Conservation (phyloP, 1,140 invertebrate genomes). For the Brachionus sp. region DNA sequence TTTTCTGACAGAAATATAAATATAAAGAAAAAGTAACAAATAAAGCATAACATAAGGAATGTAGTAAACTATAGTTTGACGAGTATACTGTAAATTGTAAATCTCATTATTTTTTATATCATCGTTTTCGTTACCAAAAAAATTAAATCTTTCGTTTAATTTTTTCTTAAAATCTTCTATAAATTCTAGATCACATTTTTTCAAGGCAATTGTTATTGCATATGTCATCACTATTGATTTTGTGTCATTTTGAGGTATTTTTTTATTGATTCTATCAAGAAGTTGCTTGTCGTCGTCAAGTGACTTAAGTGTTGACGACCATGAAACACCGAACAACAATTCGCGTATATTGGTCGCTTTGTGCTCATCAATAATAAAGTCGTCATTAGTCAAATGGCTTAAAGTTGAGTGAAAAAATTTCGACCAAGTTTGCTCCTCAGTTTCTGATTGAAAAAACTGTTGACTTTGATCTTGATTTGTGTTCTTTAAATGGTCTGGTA, state of each 20-base stretch:
- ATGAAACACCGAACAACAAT: constrained; percentile 33
- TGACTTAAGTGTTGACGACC: background rate
- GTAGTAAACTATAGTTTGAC: constrained; percentile 37
- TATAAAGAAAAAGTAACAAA: constrained; percentile 50
- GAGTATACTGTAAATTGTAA: constrained; percentile 18
- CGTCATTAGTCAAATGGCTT: background rate
- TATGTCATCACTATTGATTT: constrained; percentile 73
- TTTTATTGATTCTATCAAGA: background rate
- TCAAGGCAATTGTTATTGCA: constrained; percentile 80
- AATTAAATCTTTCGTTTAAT: constrained; percentile 5
- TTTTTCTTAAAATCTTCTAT: constrained; percentile 28
- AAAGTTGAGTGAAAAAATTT: background rate
- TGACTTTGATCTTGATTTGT: background rate
- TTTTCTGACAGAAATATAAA: constrained; percentile 55
- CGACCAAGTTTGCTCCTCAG: background rate
- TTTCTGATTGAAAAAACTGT: background rate
- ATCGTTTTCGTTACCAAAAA: background rate
- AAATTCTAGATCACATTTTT: constrained; percentile 67
- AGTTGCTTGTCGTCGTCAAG: background rate
- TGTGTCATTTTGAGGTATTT: background rate
- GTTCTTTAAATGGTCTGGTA: background rate
- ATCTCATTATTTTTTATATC: background rate
- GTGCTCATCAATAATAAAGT: constrained; percentile 15
- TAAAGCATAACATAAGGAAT: constrained; percentile 46
- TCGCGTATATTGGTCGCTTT: background rate